Evolutionary conservation across 2,113 vertebrate species (phyloP).

Genomic region (Nestor notabilis): DNA sequence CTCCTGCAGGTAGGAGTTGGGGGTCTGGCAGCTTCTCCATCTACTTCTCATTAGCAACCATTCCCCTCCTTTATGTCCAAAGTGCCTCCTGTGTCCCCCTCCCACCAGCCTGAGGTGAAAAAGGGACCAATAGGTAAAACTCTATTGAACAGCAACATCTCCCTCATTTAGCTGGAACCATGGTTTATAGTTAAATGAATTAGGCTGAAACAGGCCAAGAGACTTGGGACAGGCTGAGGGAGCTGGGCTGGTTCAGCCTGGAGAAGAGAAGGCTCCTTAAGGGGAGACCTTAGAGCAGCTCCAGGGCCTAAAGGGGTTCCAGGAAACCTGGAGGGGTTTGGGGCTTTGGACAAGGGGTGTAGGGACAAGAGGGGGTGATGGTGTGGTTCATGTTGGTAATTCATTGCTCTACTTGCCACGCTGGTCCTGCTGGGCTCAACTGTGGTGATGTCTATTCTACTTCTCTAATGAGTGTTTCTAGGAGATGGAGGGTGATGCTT

Average conservation of each 20-base stretch:
- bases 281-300: background rate
- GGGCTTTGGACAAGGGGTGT: background rate
- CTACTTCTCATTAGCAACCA: background rate
- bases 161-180: background rate
- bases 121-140: background rate
- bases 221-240: background rate
- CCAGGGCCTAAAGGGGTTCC: background rate
- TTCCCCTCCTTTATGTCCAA: background rate
- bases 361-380: no score
- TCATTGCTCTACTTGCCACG: background rate
- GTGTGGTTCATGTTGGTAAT: background rate
- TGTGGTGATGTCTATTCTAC: background rate
- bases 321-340: background rate
- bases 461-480: background rate
- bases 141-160: background rate
- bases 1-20: background rate
- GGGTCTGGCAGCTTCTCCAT: background rate
- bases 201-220: background rate
- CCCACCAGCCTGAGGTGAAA: accelerated
- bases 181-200: background rate
- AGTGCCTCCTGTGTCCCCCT: accelerated
- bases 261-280: background rate
- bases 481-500: background rate
- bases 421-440: background rate
- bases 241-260: background rate